phyloP scores from a whole-genome alignment of 1,140 invertebrate genomes.

The Euwallacea similis region DNA sequence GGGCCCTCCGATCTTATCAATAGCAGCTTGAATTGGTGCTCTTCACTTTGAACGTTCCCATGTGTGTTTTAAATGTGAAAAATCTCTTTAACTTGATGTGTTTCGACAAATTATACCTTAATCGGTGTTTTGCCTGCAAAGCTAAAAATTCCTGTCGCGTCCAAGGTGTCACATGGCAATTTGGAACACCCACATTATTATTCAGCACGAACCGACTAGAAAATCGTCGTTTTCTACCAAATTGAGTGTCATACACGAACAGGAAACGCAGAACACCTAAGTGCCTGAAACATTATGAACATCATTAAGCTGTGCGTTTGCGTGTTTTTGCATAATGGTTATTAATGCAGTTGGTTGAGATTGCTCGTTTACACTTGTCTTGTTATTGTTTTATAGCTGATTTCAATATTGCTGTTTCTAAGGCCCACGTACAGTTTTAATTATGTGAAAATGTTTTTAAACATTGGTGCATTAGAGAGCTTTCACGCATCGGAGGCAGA shows the following conservation, averaged over 20 bases:
- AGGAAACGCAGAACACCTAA: neutral
- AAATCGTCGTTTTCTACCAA: too few species aligned
- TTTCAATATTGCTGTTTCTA: neutral
- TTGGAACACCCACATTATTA: too few species aligned
- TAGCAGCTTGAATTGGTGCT: too few species aligned
- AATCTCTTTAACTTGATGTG: too few species aligned
- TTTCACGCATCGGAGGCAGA: neutral
- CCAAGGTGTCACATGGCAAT: too few species aligned
- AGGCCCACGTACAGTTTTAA: neutral
- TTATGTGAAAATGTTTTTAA: neutral
- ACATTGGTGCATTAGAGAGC: neutral
- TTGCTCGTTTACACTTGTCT: neutral
- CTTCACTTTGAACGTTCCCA: too few species aligned
- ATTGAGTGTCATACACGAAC: neutral
- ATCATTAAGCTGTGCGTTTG: neutral
- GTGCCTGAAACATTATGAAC: neutral
- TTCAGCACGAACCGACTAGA: too few species aligned
- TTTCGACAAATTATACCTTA: too few species aligned
- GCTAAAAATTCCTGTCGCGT: too few species aligned
- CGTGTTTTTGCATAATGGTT: constrained; percentile 3
- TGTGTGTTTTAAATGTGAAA: too few species aligned
- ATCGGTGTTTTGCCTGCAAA: too few species aligned
- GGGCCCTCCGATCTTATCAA: too few species aligned
- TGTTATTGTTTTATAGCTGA: constrained; percentile 1
- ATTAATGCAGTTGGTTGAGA: neutral